These are phyloP conservation scores for Martes martes DNA, from an alignment of 2,113 vertebrate genomes.

Conservation along the genomic window DNA sequence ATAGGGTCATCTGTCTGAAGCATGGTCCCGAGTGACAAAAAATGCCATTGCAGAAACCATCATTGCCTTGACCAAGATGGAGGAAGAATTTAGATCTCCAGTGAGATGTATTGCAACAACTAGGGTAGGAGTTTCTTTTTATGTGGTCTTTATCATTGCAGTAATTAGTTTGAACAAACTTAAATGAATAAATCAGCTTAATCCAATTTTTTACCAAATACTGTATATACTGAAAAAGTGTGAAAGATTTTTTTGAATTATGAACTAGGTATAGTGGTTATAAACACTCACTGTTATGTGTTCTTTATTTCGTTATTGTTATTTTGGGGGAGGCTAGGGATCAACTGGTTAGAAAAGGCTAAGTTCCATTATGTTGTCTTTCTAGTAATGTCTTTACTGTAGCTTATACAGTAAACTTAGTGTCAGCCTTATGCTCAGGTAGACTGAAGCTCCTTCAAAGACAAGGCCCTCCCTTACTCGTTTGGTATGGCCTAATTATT, in stretches of 20 bases:
- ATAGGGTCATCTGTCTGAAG: slow-evolving; percentile 97
- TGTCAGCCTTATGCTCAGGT: background rate
- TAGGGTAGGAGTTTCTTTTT: slow-evolving; percentile 84
- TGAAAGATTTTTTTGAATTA: background rate
- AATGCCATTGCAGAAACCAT: slow-evolving; percentile 99
- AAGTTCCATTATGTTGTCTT: background rate
- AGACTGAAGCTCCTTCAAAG: background rate
- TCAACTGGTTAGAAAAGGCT: slow-evolving; percentile 3
- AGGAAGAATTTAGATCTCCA: slow-evolving; percentile 96
- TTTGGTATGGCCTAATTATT: background rate
- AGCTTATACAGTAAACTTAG: background rate
- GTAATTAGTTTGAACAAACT: background rate
- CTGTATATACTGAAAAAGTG: background rate
- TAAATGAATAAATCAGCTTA: background rate
- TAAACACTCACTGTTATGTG: background rate
- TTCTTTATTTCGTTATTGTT: background rate
- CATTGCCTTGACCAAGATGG: slow-evolving; percentile 99
- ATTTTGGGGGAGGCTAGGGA: background rate
- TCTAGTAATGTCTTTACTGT: background rate
- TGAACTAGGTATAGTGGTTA: background rate
- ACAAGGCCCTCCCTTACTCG: background rate
- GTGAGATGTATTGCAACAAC: slow-evolving; percentile 98
- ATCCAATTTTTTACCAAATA: background rate
- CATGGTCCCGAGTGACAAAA: slow-evolving; percentile 98
- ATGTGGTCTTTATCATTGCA: background rate